Conservation (phyloP, 2,888 invertebrate species). For the Idaea biselata region DNA sequence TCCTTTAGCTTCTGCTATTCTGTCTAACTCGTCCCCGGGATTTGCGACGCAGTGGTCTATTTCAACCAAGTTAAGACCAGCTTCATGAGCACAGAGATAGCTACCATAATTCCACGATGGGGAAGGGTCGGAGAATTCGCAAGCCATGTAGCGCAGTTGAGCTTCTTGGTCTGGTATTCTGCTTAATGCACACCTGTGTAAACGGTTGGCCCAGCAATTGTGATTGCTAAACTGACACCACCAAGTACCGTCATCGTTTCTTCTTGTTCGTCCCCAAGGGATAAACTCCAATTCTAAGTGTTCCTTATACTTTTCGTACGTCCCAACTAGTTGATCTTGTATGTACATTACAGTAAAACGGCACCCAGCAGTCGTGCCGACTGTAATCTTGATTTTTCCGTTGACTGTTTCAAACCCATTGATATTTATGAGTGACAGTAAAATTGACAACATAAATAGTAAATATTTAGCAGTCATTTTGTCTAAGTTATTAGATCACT, state of each 20-base stretch:
- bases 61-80: constrained; percentile 50
- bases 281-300: constrained; percentile 63
- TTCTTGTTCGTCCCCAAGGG: constrained; percentile 65
- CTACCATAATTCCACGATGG: constrained; percentile 44
- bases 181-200: constrained; percentile 62
- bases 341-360: constrained; percentile 57
- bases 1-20: constrained; percentile 45
- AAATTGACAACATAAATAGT: constrained; percentile 21
- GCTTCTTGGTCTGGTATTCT: constrained; percentile 51
- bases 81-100: constrained; percentile 51
- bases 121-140: constrained; percentile 56
- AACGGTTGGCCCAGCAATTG: constrained; percentile 69
- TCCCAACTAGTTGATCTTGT: constrained; percentile 40
- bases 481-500: constrained; percentile 17
- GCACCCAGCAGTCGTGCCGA: constrained; percentile 63
- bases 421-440: constrained; percentile 25
- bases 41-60: constrained; percentile 56
- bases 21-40: constrained; percentile 49
- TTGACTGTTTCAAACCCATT: constrained; percentile 43
- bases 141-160: constrained; percentile 62
- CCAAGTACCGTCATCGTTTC: constrained; percentile 40
- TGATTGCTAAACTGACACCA: constrained; percentile 51
- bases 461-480: constrained; percentile 35
- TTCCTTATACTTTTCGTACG: constrained; percentile 50
- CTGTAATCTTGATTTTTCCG: constrained; percentile 56